Evolutionary conservation across 1,140 invertebrate genomes (phyloP), one percentile per base, ranked within the genome.

Genomic region (Drosophila aff.): DNA sequence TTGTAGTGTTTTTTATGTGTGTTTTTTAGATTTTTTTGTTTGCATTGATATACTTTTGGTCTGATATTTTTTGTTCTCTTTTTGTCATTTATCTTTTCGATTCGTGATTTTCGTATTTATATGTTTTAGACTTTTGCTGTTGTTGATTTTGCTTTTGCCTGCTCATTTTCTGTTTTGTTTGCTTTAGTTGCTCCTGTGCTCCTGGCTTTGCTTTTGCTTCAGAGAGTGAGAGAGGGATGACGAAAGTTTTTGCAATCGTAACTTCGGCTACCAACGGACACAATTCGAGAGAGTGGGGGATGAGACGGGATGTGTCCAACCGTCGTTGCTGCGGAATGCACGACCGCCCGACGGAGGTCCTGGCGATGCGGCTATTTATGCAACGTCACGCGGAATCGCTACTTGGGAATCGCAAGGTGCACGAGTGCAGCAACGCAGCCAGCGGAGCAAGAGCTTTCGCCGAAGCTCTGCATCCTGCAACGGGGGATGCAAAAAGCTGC

Each of bases 1-100:
- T 87, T 87, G 86, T 84, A 76, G 83, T 89, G 81, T 89, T 86
- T 84, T 85, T 85, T 83, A 79, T 90, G 73, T 89, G 78, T 82
- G 38, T 84, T 87, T 79, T 87, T 73, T 68, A 78, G 63, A 76
- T 89, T 90, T 89, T 87, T 89, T 89, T 84, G 84, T 87, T 87
- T 89, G 85, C 85, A 90, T 87, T 90, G 85, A 89, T 89, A 89
- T 90, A 79, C 55, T 67, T 72, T 89, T 89, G 85, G 86, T 90
- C 84, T 79, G 85, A 89, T 89, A 90, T 75, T 82, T 68, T 80
- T 79, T 75, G 67, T 79, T 75, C 64, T 75, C 53, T 50, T 82
- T 64, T 74, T 74, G 62, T 76, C 65, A 77, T 81, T 74, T 76
- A 63, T 85, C 79, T 68, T 91, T 81, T 73, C 79, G 74, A 76